Evolutionary conservation across 2,888 invertebrate genomes (phyloP), one percentile per base, ranked within the genome.

Genomic region (Chrysomela aeneicollis): DNA sequence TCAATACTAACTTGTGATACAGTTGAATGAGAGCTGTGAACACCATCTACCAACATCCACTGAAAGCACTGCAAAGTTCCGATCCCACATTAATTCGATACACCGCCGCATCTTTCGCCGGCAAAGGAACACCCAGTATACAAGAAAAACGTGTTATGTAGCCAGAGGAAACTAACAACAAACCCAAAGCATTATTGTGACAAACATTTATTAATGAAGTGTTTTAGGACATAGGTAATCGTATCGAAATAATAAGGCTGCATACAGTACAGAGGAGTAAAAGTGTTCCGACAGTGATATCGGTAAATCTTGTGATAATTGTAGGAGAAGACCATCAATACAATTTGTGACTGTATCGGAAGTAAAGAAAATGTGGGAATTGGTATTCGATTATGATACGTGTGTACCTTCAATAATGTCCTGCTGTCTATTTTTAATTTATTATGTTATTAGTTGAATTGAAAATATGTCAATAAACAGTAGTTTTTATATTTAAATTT

Each of bases 131-230:
- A 32, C 62, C 59, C 62, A 30, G 61, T 71, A 66, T 57, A 66
- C 26, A 51, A 59, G 59, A 62, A 35, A 66, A 17, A 57, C 46
- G 46, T 75, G 79, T 79, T 66, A 51, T 62, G 64, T 63, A 66
- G 66, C 66, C 77, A 78, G 74, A 80, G 80, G 79, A 79, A 78
- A 81, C 81, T 81, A 82, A 82, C 82, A 82, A 81, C 81, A 82
- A 82, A 82, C 82, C 83, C 82, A 81, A 82, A 82, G 82, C 82
- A 82, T 82, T 82, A 82, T 82, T 82, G 82, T 82, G 82, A 82
- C 81, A 81, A 82, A 82, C 82, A 82, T 83, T 82, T 82, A 82
- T 82, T 82, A 82, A 79, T 81, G 77, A 80, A 81, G 81, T 82
- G 81, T 82, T 81, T 80, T 81, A 81, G 80, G 79, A 81, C 81